Evolutionary conservation across 1,140 invertebrate species (phyloP).

Genomic region (Ostrea denselamellosa): DNA sequence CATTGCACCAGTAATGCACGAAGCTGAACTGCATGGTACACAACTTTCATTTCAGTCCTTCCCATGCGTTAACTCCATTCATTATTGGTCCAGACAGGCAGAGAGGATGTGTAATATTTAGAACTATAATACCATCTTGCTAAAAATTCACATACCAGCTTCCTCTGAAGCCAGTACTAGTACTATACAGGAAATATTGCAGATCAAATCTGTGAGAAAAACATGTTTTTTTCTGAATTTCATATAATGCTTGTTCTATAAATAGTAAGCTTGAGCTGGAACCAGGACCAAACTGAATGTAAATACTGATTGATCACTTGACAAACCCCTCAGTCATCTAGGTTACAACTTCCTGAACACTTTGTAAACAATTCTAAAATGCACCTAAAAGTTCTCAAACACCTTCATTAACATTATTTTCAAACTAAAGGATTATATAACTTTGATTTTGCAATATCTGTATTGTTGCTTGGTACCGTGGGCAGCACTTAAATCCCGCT

Average conservation of each 20-base stretch:
- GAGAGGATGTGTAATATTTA: background rate
- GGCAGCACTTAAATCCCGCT: too few species aligned
- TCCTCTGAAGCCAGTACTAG: background rate
- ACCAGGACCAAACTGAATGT: background rate
- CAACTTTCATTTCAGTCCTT: slow-evolving; percentile 5
- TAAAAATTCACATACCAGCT: background rate
- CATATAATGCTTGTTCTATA: background rate
- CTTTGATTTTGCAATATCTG: background rate
- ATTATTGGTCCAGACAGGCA: background rate
- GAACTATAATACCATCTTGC: background rate
- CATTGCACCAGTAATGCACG: slow-evolving; percentile 22
- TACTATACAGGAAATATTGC: background rate
- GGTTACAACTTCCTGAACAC: slow-evolving; percentile 11
- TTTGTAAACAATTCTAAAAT: slow-evolving; percentile 34
- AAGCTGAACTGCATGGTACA: background rate
- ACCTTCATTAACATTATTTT: background rate
- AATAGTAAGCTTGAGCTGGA: background rate
- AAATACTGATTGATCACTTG: background rate
- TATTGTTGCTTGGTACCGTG: too few species aligned
- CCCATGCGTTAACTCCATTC: background rate
- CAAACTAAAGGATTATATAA: background rate
- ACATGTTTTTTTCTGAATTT: background rate
- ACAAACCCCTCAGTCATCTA: background rate
- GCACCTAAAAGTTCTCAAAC: slow-evolving; percentile 6
- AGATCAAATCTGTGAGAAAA: slow-evolving; percentile 22